Conservation (phyloP, 2,888 invertebrate genomes). For the Cosmia pyralina region DNA sequence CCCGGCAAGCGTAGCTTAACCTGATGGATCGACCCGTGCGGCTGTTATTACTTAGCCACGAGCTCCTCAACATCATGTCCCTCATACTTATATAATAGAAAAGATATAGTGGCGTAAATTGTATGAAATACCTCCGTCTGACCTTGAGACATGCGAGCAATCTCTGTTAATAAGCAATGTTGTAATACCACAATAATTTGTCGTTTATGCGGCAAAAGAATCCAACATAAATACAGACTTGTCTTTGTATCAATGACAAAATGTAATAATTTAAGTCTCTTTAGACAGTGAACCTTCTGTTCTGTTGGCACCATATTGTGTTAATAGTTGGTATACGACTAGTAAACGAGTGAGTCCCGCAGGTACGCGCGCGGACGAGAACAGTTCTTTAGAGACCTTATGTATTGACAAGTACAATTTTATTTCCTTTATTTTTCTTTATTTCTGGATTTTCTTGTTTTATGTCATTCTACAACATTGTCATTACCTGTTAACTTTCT, state of each 20-base stretch:
- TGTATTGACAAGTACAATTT: background rate
- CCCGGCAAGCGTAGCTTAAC: too few species aligned
- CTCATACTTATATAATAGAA: background rate
- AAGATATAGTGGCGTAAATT: background rate
- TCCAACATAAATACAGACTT: background rate
- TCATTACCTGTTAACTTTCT: background rate
- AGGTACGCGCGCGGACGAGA: background rate
- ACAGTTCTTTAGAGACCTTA: background rate
- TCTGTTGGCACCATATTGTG: background rate
- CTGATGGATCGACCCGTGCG: too few species aligned
- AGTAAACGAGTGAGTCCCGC: slow-evolving; percentile 1
- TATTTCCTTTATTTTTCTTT: background rate
- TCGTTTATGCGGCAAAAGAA: too few species aligned
- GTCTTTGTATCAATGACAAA: too few species aligned
- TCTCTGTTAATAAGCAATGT: background rate
- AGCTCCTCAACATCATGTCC: background rate
- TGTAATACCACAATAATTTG: background rate
- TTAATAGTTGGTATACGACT: background rate
- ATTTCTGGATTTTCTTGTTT: background rate
- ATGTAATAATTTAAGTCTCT: too few species aligned
- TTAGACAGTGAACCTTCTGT: slow-evolving; percentile 22
- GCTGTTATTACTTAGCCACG: too few species aligned
- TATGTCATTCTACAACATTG: background rate
- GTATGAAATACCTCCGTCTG: background rate
- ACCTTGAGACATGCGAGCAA: background rate